phyloP scores from a whole-genome alignment of 2,888 invertebrate species.

The Neelides folsomi region DNA sequence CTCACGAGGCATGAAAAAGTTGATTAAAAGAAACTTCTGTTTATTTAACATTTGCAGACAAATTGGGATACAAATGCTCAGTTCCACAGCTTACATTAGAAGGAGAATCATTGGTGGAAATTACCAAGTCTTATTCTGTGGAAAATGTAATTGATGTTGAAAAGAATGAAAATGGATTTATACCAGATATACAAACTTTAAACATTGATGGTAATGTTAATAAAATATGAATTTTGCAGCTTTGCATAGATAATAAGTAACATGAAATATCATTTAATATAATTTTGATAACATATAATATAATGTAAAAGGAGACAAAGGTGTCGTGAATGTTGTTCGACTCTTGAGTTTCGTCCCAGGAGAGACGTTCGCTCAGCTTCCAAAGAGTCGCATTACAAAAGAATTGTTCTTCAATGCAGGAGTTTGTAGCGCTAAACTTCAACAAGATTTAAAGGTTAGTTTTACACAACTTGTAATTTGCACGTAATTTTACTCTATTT shows the following conservation, averaged over 20 bases:
- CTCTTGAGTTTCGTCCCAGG: slow-evolving; percentile 66
- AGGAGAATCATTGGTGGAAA: slow-evolving; percentile 46
- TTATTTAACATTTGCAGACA: no score
- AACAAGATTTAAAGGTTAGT: slow-evolving; percentile 54
- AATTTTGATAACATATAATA: neutral
- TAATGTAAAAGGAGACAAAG: slow-evolving; percentile 32
- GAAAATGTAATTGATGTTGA: neutral
- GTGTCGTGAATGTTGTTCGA: slow-evolving; percentile 48
- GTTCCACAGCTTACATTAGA: slow-evolving; percentile 54
- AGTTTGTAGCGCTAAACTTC: slow-evolving; percentile 54
- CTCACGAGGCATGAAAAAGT: no score
- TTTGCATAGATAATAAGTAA: no score
- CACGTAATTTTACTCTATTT: no score
- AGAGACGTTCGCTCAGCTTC: slow-evolving; percentile 50
- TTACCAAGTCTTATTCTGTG: slow-evolving; percentile 15
- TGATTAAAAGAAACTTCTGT: no score
- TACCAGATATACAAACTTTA: no score
- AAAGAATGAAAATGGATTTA: no score
- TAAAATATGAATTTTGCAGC: no score
- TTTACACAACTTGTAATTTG: no score
- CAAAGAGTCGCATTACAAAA: slow-evolving; percentile 40
- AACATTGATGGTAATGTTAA: no score
- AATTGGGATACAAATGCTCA: slow-evolving; percentile 41
- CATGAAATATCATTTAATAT: no score
- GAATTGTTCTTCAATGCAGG: slow-evolving; percentile 59